These are phyloP conservation scores for Apodemia duryi DNA, from an alignment of 2,888 invertebrate genomes.

Conservation along the genomic window DNA sequence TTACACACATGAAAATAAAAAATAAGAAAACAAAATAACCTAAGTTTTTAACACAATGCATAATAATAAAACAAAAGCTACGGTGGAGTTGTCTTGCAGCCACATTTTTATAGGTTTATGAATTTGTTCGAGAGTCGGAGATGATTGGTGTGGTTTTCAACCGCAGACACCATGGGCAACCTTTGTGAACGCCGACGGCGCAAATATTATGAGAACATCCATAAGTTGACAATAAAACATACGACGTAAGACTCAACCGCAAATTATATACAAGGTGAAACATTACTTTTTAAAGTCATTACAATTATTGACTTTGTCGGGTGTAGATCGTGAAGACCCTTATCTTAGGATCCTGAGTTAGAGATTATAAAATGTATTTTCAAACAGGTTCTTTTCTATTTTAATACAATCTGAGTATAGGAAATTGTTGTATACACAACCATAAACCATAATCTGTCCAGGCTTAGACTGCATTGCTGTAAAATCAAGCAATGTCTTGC, in stretches of 20 bases:
- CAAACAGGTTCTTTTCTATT: too few relatives aligned
- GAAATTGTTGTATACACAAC: too few relatives aligned
- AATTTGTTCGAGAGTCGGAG: slow-evolving; percentile 42
- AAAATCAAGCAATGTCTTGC: too few relatives aligned
- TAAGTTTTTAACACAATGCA: background rate
- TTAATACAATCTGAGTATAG: too few relatives aligned
- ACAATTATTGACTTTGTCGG: slow-evolving; percentile 2
- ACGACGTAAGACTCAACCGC: slow-evolving; percentile 33
- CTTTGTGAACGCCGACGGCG: slow-evolving; percentile 39
- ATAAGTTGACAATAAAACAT: slow-evolving; percentile 35
- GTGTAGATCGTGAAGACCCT: background rate
- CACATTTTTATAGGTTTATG: slow-evolving; percentile 51
- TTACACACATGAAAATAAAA: background rate
- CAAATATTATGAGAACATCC: slow-evolving; percentile 48
- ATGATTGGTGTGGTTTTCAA: slow-evolving; percentile 46
- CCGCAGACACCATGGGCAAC: slow-evolving; percentile 32
- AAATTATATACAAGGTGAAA: slow-evolving; percentile 29
- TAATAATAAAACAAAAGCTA: slow-evolving; percentile 15
- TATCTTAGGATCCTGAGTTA: too few relatives aligned
- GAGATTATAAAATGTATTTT: too few relatives aligned
- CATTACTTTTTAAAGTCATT: slow-evolving; percentile 10
- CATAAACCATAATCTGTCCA: too few relatives aligned
- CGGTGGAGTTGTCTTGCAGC: slow-evolving; percentile 19
- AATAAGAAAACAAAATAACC: background rate
- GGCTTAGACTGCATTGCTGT: too few relatives aligned